Base-by-base conservation (phyloP, 64 coral and sea anemone genomes). In the Orbicella faveolata region DNA sequence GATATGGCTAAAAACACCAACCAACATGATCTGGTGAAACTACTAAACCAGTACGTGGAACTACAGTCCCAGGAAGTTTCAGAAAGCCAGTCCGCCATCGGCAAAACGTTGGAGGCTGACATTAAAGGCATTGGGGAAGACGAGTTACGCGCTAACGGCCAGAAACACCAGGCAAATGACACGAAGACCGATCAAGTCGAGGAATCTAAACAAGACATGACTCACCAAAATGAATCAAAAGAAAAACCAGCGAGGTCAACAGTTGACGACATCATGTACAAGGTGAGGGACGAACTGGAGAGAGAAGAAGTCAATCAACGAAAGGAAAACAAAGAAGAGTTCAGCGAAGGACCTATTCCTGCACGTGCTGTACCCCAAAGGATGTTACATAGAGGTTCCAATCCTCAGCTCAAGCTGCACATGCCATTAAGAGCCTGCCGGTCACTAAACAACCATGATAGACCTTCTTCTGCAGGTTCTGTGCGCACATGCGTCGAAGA, bases 31-130 rank as follows among this genome's bases (percentile, higher is more conserved):
- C 55, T 92, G 54, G 75, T 74, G 33, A 75, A 87, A 36, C 65
- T 88, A 9, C 76, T 92, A 18, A 61, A 66, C 52, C 87, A 79
- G 14, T 92, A 92, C 52, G 75, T 92, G 9, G 90, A 92, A 92
- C 44, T 92, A 78, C 75, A 87, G 34, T 65, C 33, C 34, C 75
- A 64, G 13, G 90, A 92, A 80, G 21, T 21, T 14, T 25, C 20
- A 19, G 77, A 26, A 79, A 16, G 25, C n/a, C 39, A 79, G 37
- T 48, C 10, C 9, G 52, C 8, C 19, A 17, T 26, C 21, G 77
- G n/a, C 11, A 57, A n/a, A 57, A 54, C 77, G 25, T 34, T 11
- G 23, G 51, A 79, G 8, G 17, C 25, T 69, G 66, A 69, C 18
- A 6, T 19, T 19, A n/a, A 44, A 16, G 36, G 54, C 9, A 2